Conservation (phyloP, 2,797 vertebrate genomes). For the Pseudomugil tenellus region DNA sequence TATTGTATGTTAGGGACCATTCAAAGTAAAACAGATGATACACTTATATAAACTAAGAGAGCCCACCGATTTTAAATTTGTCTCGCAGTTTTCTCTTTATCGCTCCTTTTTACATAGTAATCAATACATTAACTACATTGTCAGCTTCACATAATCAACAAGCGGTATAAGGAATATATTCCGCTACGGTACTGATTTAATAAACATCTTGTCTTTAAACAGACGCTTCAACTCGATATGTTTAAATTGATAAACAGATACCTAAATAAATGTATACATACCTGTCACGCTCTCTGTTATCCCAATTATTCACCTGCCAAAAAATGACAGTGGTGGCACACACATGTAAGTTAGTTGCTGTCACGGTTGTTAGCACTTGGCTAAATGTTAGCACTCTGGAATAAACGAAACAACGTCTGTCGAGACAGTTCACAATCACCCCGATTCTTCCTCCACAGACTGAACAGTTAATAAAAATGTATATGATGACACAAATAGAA, state of each 20-base stretch:
- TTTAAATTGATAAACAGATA: neutral
- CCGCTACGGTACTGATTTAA: neutral
- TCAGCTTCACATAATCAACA: neutral
- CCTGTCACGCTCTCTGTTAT: conserved; percentile 40
- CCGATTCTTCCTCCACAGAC: neutral
- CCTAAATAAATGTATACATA: conserved; percentile 12
- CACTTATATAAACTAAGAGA: too few relatives aligned
- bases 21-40: too few relatives aligned
- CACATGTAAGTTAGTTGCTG: conserved; percentile 52
- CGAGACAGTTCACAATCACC: neutral
- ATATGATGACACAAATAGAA: neutral
- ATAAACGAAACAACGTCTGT: neutral
- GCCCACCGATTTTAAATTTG: neutral
- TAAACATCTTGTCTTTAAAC: neutral
- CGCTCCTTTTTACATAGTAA: neutral
- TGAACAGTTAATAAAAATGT: neutral
- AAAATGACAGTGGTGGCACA: conserved; percentile 33
- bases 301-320: conserved; percentile 6
- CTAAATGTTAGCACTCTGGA: conserved; percentile 43
- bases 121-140: neutral
- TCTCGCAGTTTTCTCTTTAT: neutral
- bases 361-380: conserved; percentile 69
- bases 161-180: neutral
- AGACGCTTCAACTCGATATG: neutral
- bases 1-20: too few relatives aligned